These are phyloP conservation scores for Probosciger aterrimus DNA, from an alignment of 2,113 vertebrate genomes.

Conservation along the genomic window DNA sequence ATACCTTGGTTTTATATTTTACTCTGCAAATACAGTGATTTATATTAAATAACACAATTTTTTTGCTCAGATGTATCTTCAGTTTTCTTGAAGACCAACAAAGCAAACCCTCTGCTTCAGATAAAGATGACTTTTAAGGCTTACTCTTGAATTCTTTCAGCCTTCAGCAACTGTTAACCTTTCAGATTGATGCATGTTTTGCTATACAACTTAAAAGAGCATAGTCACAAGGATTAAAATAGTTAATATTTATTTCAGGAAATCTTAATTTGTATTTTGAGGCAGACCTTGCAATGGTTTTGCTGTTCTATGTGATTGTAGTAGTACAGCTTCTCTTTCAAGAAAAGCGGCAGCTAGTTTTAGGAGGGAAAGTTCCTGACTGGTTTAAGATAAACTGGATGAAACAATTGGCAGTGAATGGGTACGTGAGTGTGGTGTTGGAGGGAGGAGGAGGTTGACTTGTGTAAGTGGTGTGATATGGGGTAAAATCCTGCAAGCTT, in stretches of 20 bases:
- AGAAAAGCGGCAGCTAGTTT: background rate
- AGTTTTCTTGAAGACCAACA: background rate
- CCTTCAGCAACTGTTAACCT: background rate
- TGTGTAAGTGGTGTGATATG: background rate
- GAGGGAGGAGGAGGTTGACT: background rate
- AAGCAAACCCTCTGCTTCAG: background rate
- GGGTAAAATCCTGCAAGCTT: background rate
- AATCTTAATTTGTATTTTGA: background rate
- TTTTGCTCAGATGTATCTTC: background rate
- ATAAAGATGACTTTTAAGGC: background rate
- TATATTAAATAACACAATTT: background rate
- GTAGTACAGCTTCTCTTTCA: background rate
- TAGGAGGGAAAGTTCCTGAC: background rate
- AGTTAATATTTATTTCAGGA: background rate
- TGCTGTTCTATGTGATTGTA: background rate
- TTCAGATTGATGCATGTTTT: background rate
- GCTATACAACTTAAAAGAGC: background rate
- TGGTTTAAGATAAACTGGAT: background rate
- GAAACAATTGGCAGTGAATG: background rate
- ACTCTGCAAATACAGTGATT: background rate
- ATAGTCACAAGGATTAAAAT: background rate
- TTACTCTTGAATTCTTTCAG: background rate
- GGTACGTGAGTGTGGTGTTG: background rate
- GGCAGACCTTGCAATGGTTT: background rate
- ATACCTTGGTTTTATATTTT: background rate